Percentiles rank a stretch among this genome's conserved stretches.
Evolutionary conservation across 2,888 invertebrate species (phyloP).

Genomic region (Pammene fasciana): DNA sequence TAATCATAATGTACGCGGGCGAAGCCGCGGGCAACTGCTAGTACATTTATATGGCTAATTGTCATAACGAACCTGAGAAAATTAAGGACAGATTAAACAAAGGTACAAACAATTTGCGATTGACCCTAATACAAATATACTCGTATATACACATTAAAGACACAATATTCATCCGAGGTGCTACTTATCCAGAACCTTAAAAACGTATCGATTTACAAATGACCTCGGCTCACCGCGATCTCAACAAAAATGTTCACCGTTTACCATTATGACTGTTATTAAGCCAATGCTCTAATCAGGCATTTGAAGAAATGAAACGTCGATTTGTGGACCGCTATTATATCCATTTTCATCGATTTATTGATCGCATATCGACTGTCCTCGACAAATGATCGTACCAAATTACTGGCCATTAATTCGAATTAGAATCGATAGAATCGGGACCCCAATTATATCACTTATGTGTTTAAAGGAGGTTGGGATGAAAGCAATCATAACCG

Average conservation of each 20-base stretch:
- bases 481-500: slow-evolving; percentile 71
- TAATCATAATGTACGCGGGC: too few species aligned
- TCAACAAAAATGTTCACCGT: slow-evolving; percentile 69
- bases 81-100: too few species aligned
- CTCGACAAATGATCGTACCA: slow-evolving; percentile 79
- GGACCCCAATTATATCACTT: slow-evolving; percentile 83
- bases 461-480: slow-evolving; percentile 83
- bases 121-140: too few species aligned
- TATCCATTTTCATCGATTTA: slow-evolving; percentile 82
- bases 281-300: slow-evolving; percentile 78
- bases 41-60: too few species aligned
- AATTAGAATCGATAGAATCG: slow-evolving; percentile 82
- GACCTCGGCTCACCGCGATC: slow-evolving; percentile 50
- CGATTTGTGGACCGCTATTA: slow-evolving; percentile 76
- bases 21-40: too few species aligned
- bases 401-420: slow-evolving; percentile 82
- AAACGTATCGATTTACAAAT: slow-evolving; percentile 49
- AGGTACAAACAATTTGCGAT: too few species aligned
- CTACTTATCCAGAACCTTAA: slow-evolving; percentile 15
- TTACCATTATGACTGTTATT: slow-evolving; percentile 80
- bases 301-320: slow-evolving; percentile 83
- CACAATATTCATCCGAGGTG: neutral
- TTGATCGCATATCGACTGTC: slow-evolving; percentile 83
- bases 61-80: too few species aligned
- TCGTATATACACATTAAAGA: too few species aligned